Percentiles rank a stretch among this genome's conserved stretches.
phyloP scores from a whole-genome alignment of 2,888 invertebrate species.

The Euclidia mi region DNA sequence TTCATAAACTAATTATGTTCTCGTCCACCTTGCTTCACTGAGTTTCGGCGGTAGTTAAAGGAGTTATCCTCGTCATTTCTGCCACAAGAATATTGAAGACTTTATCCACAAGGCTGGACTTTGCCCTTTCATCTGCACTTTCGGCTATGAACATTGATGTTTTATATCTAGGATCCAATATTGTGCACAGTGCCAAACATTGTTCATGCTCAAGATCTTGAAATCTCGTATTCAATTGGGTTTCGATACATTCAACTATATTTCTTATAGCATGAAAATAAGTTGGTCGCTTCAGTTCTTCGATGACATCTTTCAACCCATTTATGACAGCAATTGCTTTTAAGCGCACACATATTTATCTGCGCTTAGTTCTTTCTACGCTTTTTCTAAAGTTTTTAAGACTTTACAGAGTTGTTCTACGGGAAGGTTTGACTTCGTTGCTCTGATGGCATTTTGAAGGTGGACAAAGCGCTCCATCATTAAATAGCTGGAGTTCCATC shows the following conservation, averaged over 20 bases:
- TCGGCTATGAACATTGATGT: constrained; percentile 13
- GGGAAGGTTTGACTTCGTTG: background rate
- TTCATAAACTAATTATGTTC: too few species aligned
- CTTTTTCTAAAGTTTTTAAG: background rate
- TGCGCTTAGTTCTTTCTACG: constrained; percentile 11
- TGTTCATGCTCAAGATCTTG: constrained; percentile 9
- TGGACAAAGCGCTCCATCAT: constrained; percentile 1
- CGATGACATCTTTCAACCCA: background rate
- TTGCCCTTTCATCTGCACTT: constrained; percentile 9
- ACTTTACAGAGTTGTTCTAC: too few species aligned
- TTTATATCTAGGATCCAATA: constrained; percentile 13
- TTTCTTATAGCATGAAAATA: constrained; percentile 11
- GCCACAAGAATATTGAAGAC: too few species aligned
- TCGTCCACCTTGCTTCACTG: too few species aligned
- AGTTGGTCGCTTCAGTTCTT: constrained; percentile 10
- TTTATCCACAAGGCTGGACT: background rate
- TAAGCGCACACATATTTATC: constrained; percentile 16
- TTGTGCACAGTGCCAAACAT: background rate
- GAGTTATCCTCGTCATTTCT: too few species aligned
- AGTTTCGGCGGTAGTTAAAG: too few species aligned
- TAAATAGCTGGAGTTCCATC: background rate
- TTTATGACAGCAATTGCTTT: constrained; percentile 6
- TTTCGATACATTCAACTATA: constrained; percentile 12
- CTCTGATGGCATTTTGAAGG: constrained; percentile 3
- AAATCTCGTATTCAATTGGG: constrained; percentile 9